Conservation (phyloP, 1,140 invertebrate genomes). For the Formica selysi region DNA sequence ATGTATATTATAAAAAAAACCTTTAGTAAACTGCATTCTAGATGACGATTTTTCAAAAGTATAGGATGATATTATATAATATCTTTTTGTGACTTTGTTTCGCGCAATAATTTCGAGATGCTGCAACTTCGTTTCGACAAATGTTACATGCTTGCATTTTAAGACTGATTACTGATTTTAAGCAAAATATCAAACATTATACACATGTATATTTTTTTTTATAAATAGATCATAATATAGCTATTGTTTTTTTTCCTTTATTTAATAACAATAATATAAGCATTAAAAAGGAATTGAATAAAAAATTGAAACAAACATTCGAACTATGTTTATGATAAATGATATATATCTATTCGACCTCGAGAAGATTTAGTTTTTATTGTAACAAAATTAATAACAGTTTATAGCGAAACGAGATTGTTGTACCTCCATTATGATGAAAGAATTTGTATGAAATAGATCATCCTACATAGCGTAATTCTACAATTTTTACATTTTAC, state of each 20-base stretch:
- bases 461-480: constrained; percentile 55
- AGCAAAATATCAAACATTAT: not conserved
- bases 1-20: constrained; percentile 45
- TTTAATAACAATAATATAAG: not conserved
- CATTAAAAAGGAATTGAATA: not conserved
- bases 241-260: not conserved
- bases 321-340: not conserved
- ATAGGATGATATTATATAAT: constrained; percentile 29
- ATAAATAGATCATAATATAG: not conserved
- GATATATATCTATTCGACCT: not conserved
- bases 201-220: not conserved
- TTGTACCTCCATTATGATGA: constrained; percentile 35
- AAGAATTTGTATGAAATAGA: not conserved
- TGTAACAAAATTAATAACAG: not conserved
- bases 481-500: constrained; percentile 67
- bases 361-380: not conserved
- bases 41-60: constrained; percentile 60
- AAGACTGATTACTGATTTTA: not conserved
- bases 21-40: constrained; percentile 54
- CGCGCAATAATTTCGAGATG: constrained; percentile 2
- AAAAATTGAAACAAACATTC: not conserved
- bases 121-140: not conserved
- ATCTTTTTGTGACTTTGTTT: constrained; percentile 12
- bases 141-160: not conserved
- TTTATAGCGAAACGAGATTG: constrained; percentile 8